Percentiles rank a stretch among this genome's conserved stretches.
phyloP scores from a whole-genome alignment of 2,113 vertebrate species.

The Pteropus alecto region DNA sequence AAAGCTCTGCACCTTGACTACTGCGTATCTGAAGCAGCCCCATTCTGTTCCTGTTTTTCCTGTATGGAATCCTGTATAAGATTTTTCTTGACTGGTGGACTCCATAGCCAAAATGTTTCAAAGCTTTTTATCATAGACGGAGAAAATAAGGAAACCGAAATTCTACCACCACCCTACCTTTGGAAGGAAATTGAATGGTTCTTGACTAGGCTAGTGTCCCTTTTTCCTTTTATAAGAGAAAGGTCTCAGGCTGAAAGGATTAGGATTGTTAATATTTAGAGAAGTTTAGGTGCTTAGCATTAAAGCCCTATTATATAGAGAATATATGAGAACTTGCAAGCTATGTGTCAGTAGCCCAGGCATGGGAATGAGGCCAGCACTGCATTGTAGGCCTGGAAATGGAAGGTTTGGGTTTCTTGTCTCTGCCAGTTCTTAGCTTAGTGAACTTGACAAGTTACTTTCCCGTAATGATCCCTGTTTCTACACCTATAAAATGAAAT shows the following conservation, averaged over 20 bases:
- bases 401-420: background rate
- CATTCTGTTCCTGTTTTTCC: background rate
- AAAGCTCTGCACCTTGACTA: rapidly evolving
- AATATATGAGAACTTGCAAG: background rate
- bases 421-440: background rate
- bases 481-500: background rate
- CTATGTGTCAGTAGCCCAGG: background rate
- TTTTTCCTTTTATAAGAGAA: background rate
- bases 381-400: background rate
- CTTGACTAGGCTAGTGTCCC: background rate
- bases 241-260: background rate
- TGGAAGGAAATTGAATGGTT: background rate
- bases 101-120: background rate
- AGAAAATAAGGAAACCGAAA: background rate
- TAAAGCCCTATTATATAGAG: background rate
- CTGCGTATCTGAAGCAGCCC: background rate
- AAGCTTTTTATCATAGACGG: background rate
- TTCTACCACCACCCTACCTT: background rate
- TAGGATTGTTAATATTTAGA: background rate
- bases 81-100: background rate
- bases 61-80: background rate
- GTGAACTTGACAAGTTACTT: background rate
- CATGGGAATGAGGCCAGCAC: background rate
- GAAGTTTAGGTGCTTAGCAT: background rate
- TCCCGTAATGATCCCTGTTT: background rate